Percentiles rank a stretch among this genome's conserved stretches.
These are phyloP conservation scores for Dascillus cervinus DNA, from an alignment of 2,888 invertebrate genomes.

Conservation along the genomic window DNA sequence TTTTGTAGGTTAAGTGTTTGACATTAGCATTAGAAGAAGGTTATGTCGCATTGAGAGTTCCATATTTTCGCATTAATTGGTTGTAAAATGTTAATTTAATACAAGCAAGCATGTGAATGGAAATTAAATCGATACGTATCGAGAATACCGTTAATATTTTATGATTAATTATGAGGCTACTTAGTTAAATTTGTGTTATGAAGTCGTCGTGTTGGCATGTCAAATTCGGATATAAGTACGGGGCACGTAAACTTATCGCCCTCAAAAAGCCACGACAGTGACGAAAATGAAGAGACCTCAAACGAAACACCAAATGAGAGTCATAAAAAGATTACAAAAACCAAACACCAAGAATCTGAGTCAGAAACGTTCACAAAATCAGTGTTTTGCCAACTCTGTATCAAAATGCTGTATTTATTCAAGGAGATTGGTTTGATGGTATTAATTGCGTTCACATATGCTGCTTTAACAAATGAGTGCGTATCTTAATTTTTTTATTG, in stretches of 20 bases:
- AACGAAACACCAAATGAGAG: constrained; percentile 2
- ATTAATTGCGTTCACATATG: constrained; percentile 58
- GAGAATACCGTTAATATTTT: no score
- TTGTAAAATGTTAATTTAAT: no score
- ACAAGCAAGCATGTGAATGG: no score
- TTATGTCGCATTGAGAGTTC: no score
- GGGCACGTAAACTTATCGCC: constrained; percentile 7
- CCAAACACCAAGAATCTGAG: not conserved
- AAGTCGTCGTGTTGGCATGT: no score
- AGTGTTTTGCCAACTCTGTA: constrained; percentile 5
- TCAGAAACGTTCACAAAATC: not conserved
- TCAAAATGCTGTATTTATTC: constrained; percentile 53
- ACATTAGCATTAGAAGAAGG: no score
- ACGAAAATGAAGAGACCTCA: constrained; percentile 12
- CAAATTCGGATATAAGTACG: constrained; percentile 13
- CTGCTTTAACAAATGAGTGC: constrained; percentile 66
- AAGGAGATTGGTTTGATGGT: constrained; percentile 59
- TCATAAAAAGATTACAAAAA: constrained; percentile 1
- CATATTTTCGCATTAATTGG: no score
- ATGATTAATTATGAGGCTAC: no score
- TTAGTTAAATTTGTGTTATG: no score
- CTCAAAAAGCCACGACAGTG: constrained; percentile 6
- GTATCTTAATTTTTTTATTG: constrained; percentile 27
- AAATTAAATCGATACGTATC: no score
- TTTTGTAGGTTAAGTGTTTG: no score